A percentile compares a stretch with the other conserved stretches of the same genome.
These are phyloP conservation scores for Redunca redunca DNA, from an alignment of 2,113 vertebrate genomes.

Conservation along the genomic window DNA sequence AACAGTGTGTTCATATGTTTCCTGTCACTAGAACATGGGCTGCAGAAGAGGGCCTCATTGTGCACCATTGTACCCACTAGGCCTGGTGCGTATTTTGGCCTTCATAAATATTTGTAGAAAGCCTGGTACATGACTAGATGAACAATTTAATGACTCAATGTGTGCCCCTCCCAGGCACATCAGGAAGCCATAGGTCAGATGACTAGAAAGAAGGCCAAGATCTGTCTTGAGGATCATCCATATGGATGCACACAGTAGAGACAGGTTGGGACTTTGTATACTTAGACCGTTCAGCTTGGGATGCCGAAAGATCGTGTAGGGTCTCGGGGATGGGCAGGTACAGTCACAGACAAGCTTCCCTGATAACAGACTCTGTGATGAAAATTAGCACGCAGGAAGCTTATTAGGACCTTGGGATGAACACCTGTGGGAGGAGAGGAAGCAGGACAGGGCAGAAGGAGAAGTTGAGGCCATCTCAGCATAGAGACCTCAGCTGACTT, in stretches of 20 bases:
- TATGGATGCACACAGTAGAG: background rate
- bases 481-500: background rate
- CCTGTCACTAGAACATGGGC: background rate
- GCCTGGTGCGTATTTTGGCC: background rate
- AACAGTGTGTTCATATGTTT: background rate
- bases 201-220: background rate
- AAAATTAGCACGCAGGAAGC: background rate
- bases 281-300: background rate
- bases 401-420: background rate
- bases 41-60: background rate
- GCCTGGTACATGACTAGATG: background rate
- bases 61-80: background rate
- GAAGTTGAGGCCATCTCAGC: background rate
- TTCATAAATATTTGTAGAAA: slow-evolving; percentile 6
- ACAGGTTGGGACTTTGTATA: background rate
- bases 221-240: background rate
- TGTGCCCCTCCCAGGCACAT: background rate
- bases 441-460: background rate
- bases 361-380: background rate
- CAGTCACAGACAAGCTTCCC: background rate
- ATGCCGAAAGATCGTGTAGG: background rate
- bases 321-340: background rate
- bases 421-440: background rate
- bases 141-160: background rate
- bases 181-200: background rate